phyloP scores from a whole-genome alignment of 2,888 invertebrate species.

The Elmis aenea region DNA sequence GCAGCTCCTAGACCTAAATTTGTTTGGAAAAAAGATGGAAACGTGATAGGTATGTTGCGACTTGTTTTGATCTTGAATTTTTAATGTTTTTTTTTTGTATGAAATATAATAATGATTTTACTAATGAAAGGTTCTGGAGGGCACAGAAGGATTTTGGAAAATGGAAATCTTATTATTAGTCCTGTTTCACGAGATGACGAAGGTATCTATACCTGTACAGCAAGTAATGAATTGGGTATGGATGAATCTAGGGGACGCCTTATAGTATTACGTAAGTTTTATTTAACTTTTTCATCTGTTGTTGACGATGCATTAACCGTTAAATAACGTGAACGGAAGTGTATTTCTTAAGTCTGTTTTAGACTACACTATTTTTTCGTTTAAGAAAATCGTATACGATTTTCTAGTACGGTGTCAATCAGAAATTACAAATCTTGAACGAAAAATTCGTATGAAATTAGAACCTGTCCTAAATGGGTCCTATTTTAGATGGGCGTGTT shows the following conservation, averaged over 20 bases:
- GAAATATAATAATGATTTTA: neutral
- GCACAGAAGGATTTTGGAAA: slow-evolving; percentile 73
- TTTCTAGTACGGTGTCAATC: too few species aligned
- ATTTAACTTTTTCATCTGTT: slow-evolving; percentile 6
- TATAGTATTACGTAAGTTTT: slow-evolving; percentile 68
- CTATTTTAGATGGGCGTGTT: too few species aligned
- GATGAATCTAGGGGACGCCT: slow-evolving; percentile 80
- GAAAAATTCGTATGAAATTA: too few species aligned
- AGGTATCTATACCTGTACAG: slow-evolving; percentile 80
- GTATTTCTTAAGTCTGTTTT: slow-evolving; percentile 4
- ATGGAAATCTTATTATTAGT: slow-evolving; percentile 80
- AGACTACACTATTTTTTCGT: too few species aligned
- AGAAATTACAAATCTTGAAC: too few species aligned
- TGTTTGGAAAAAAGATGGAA: slow-evolving; percentile 85
- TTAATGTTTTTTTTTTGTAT: too few species aligned
- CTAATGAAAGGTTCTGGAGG: slow-evolving; percentile 71
- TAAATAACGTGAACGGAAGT: slow-evolving; percentile 1
- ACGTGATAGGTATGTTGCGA: slow-evolving; percentile 51
- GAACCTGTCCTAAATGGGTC: too few species aligned
- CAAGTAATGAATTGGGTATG: slow-evolving; percentile 79
- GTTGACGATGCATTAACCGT: neutral
- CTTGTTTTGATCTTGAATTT: slow-evolving; percentile 1
- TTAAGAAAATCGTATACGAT: too few species aligned
- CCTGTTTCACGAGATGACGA: slow-evolving; percentile 84
- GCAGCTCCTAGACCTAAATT: slow-evolving; percentile 88